These are phyloP conservation scores for Pelobates cultripes DNA, from an alignment of 2,797 vertebrate genomes.

Conservation along the genomic window DNA sequence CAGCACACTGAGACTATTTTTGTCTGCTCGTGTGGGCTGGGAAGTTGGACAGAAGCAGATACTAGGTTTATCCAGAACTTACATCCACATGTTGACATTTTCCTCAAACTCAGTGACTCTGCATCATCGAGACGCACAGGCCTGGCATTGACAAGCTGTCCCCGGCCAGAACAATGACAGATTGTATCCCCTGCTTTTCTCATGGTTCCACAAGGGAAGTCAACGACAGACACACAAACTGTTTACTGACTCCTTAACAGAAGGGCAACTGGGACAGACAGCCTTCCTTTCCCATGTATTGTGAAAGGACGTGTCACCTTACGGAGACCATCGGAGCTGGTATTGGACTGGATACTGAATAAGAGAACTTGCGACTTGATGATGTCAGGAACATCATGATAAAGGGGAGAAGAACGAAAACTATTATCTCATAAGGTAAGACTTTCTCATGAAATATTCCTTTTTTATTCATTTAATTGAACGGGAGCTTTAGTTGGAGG, in stretches of 20 bases:
- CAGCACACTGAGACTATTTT: constrained; percentile 5
- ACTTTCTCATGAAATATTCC: no score
- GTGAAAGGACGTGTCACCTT: not conserved
- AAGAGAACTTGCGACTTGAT: no score
- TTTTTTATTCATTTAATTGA: no score
- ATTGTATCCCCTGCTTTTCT: constrained; percentile 33
- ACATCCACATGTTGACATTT: constrained; percentile 51
- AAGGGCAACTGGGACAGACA: not conserved
- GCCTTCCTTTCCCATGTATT: not conserved
- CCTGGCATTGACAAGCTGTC: constrained; percentile 44
- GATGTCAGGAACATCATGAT: no score
- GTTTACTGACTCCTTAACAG: constrained; percentile 45
- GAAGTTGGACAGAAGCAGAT: constrained; percentile 5
- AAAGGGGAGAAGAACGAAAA: no score
- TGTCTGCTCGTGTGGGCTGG: constrained; percentile 26
- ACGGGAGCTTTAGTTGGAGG: no score
- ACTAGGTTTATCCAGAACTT: constrained; percentile 22
- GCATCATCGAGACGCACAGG: constrained; percentile 48
- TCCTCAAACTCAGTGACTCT: not conserved
- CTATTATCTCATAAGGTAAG: no score
- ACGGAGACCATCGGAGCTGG: not conserved
- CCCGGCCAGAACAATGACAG: constrained; percentile 21
- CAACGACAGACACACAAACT: constrained; percentile 49
- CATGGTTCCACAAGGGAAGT: constrained; percentile 32
- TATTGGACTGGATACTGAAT: no score